Base-by-base conservation (phyloP, 1,140 invertebrate genomes). In the Drosophila yakuba region DNA sequence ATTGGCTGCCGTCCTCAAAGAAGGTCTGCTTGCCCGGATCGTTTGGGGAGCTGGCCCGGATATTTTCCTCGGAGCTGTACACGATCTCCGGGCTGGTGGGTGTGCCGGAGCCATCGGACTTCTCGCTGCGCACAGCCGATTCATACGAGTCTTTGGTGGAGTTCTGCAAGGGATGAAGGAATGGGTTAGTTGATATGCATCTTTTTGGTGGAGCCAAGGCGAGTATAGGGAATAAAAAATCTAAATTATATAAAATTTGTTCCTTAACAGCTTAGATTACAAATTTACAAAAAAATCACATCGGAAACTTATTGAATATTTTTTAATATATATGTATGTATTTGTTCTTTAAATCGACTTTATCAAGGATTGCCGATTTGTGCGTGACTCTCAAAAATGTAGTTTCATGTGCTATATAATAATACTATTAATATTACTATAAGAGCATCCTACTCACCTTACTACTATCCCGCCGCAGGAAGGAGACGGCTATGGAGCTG, bases 141-240 rank as follows among this genome's bases (percentile, higher is more conserved):
- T 92, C 91, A 45, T 91, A 92, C 10, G 91, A 91, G 74, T 92
- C 91, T 90, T 92, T 91, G 74, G 91, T 75, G 32, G 88, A 88
- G 69, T 91, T 90, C 88, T 91, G 58, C 11, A 67, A 67, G 28
- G 11, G 8, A 35, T 1, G 32, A 17, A 17, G n/a, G 7, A 28
- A 47, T 10, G 41, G 41, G n/a, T 43, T 43, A 43, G n/a, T 15
- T 8, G 1, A 43, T 15, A 15, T 7, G n/a, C 2, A 7, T 8
- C 28, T 32, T 8, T 8, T 32, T 32, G 2, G 32, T 32, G 8
- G 2, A 32, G 6, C 7, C 0, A 7, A 3, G 28, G 8, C 7
- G 28, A 0, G 10, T 8, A 32, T 32, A 32, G 7, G 7, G 7
- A 32, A 0, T 2, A 0, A 3, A 3, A 8, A 8, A 39, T 4